Percentiles rank a stretch among this genome's conserved stretches.
Evolutionary conservation across 1,140 invertebrate genomes (phyloP).

Genomic region (Ceratosolen fusciceps): DNA sequence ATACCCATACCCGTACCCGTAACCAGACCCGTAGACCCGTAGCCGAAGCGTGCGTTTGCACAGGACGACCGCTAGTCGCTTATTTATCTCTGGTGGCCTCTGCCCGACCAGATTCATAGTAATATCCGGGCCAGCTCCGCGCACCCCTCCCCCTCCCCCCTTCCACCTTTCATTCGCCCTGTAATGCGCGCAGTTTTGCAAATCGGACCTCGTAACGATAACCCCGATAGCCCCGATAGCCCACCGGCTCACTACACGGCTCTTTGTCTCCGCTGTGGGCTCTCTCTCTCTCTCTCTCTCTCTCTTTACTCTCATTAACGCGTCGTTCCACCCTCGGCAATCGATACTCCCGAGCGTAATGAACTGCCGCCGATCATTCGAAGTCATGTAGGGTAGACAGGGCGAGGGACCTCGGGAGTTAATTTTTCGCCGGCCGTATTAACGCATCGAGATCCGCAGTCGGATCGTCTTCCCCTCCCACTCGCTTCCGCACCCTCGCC

Average conservation of each 20-base stretch:
- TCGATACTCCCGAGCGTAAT: too few relatives aligned
- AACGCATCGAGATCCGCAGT: too few relatives aligned
- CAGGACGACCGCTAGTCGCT: constrained; percentile 1
- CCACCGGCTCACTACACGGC: background rate
- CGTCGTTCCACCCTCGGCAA: too few relatives aligned
- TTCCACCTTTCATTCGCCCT: background rate
- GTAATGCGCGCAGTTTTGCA: background rate
- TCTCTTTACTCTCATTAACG: too few relatives aligned
- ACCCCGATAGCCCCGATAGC: too few relatives aligned
- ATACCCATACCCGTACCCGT: background rate
- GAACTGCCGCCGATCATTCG: too few relatives aligned
- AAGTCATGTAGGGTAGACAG: too few relatives aligned
- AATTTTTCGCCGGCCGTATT: too few relatives aligned
- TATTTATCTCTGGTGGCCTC: constrained; percentile 21
- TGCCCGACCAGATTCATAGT: background rate
- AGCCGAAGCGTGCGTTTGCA: background rate
- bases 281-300: constrained; percentile 35
- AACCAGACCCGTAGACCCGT: background rate
- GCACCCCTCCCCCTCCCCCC: too few relatives aligned
- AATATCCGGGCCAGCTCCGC: too few relatives aligned
- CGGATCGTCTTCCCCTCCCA: background rate
- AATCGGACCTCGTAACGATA: background rate
- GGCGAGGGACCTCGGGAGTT: too few relatives aligned
- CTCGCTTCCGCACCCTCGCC: background rate
- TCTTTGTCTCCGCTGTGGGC: too few relatives aligned